Evolutionary conservation across 1,140 invertebrate genomes (phyloP).

Genomic region (Drosophila arizonae): DNA sequence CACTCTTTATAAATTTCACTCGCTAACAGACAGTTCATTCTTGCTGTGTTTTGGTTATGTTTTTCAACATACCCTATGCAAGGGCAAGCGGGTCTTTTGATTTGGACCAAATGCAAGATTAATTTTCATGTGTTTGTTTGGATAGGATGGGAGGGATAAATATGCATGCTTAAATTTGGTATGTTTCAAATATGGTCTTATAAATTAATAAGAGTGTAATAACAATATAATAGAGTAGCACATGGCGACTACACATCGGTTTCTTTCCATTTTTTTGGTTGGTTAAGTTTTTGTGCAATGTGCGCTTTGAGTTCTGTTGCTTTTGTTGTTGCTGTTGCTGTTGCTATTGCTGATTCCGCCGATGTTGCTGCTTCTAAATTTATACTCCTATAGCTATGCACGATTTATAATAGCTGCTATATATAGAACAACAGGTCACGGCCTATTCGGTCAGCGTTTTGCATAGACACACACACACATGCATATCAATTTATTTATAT

Average conservation of each 20-base stretch:
- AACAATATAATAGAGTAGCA: background rate
- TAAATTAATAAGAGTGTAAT: background rate
- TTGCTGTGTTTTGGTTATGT: slow-evolving; percentile 19
- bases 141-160: too few species aligned
- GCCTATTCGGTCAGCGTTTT: slow-evolving; percentile 71
- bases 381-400: slow-evolving; percentile 78
- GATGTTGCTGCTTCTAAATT: slow-evolving; percentile 77
- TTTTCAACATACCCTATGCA: slow-evolving; percentile 10
- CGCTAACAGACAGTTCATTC: slow-evolving; percentile 5
- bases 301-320: slow-evolving; percentile 23
- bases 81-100: background rate
- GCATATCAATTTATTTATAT: slow-evolving; percentile 21
- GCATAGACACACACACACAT: slow-evolving; percentile 33
- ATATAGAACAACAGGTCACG: slow-evolving; percentile 82
- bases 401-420: slow-evolving; percentile 81
- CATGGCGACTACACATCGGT: background rate
- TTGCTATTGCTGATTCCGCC: slow-evolving; percentile 38
- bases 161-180: too few species aligned
- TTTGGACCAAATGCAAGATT: background rate
- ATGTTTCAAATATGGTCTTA: background rate
- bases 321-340: slow-evolving; percentile 27
- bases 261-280: slow-evolving; percentile 17
- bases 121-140: background rate
- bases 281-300: slow-evolving; percentile 22
- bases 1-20: slow-evolving; percentile 3